Base-by-base conservation (phyloP, 2,797 vertebrate genomes). In the Siniperca obscura region DNA sequence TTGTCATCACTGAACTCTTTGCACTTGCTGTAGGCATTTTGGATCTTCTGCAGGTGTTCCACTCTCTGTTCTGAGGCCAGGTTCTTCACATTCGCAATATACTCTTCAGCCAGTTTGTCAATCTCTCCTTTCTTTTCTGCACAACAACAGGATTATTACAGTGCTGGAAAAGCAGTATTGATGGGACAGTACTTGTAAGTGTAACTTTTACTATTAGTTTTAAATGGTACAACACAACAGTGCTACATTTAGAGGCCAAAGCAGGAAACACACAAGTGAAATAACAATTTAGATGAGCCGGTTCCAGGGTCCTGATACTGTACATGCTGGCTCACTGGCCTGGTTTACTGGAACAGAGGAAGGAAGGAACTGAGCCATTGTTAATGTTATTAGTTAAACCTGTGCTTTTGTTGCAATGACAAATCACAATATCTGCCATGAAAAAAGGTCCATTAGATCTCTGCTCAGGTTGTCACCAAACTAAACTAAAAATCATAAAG, bases 1-100 rank as follows among this genome's bases (percentile, higher is more conserved):
- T 99, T 99, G 88, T 99, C 98, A 0, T 99, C 97, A 0, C 98
- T 99, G 94, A 98, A 99, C 88, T 99, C 98, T 89, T 96, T 98
- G 71, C 98, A 99, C 85, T 97, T 98, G 95, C 94, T 97, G 91
- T 98, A 99, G 70, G 97, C 98, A 4, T 89, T 96, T 73, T 98
- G 97, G 82, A 99, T 99, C 91, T 97, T 98, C 94, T 97, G 96
- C 78, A 99, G 95, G 82, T 97, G 98, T 68, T 98, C 97, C 88
- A 98, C 97, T 4, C 98, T 89, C 94, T 98, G 95, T 53, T 96
- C 95, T 0, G 98, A 96, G 0, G 96, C 91, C 55, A 99, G 91
- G 57, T 93, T 96, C 90, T 96, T 97, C 91, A 99, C 97, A 0
- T 95, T 97, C 5, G 96, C 94, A 0, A 99, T 96, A 80, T 99